Conservation (phyloP, 1,140 invertebrate genomes). For the Maconellicoccus hirsutus region DNA sequence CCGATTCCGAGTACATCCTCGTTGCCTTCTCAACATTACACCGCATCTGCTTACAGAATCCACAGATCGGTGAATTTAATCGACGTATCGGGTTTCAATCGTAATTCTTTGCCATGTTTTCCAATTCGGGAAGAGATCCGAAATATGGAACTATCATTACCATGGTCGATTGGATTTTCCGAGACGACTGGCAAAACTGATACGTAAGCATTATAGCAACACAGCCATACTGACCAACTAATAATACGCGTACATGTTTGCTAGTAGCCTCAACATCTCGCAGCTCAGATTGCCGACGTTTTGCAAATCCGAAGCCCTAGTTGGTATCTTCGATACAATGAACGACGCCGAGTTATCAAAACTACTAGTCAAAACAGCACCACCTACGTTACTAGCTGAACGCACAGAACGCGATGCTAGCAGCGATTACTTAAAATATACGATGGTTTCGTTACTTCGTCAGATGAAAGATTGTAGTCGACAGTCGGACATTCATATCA, state of each 20-base stretch:
- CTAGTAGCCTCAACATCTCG: conserved; percentile 54
- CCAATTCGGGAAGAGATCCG: conserved; percentile 47
- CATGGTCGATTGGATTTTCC: conserved; percentile 70
- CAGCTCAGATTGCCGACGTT: conserved; percentile 64
- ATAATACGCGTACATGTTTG: not conserved
- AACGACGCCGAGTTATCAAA: conserved; percentile 52
- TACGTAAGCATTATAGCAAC: conserved; percentile 38
- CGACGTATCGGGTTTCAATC: conserved; percentile 65
- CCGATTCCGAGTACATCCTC: no score
- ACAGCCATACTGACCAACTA: no score
- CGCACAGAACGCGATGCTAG: conserved; percentile 63
- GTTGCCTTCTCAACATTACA: no score
- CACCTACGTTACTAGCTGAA: conserved; percentile 62
- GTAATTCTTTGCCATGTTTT: conserved; percentile 47
- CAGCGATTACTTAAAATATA: conserved; percentile 71
- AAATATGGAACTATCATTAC: conserved; percentile 42
- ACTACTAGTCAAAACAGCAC: conserved; percentile 57
- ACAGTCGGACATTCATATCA: conserved; percentile 6
- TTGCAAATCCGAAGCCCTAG: conserved; percentile 63
- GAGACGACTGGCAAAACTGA: conserved; percentile 63
- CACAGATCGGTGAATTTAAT: conserved; percentile 67
- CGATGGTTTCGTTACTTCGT: conserved; percentile 55
- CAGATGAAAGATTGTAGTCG: not conserved
- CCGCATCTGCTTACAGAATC: conserved; percentile 36
- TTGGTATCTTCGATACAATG: conserved; percentile 69